phyloP scores from a whole-genome alignment of 2,797 vertebrate species.

The Parauchenoglanis punctatus region DNA sequence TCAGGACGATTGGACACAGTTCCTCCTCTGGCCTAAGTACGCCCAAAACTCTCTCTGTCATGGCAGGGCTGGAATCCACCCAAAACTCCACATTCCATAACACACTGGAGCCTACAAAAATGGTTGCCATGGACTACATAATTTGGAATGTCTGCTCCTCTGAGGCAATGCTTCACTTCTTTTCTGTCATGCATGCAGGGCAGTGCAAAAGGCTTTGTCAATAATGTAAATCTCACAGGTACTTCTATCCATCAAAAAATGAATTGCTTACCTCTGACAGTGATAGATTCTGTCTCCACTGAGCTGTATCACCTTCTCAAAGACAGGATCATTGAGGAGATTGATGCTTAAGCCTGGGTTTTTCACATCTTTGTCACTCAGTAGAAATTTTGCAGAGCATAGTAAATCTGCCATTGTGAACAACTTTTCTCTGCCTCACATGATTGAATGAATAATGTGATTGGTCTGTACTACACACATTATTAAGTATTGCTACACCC shows the following conservation, averaged over 20 bases:
- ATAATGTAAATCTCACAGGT: conserved; percentile 19
- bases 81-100: too few relatives aligned
- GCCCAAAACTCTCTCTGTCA: too few relatives aligned
- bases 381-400: not conserved
- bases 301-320: not conserved
- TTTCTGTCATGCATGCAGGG: not conserved
- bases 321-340: conserved; percentile 17
- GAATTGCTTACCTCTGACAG: conserved; percentile 3
- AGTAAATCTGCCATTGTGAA: conserved; percentile 8
- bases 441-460: not conserved
- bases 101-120: too few relatives aligned
- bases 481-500: not conserved
- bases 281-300: conserved; percentile 5
- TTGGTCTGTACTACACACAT: not conserved
- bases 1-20: too few relatives aligned
- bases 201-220: not conserved
- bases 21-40: too few relatives aligned
- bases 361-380: conserved; percentile 15
- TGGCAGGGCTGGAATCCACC: too few relatives aligned
- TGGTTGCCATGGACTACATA: not conserved
- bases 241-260: conserved; percentile 16
- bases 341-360: conserved; percentile 7
- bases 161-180: not conserved
- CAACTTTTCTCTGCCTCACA: not conserved
- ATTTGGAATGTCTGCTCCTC: not conserved